Evolutionary conservation across 2,797 vertebrate genomes (phyloP).

Genomic region (Coreius guichenoti): DNA sequence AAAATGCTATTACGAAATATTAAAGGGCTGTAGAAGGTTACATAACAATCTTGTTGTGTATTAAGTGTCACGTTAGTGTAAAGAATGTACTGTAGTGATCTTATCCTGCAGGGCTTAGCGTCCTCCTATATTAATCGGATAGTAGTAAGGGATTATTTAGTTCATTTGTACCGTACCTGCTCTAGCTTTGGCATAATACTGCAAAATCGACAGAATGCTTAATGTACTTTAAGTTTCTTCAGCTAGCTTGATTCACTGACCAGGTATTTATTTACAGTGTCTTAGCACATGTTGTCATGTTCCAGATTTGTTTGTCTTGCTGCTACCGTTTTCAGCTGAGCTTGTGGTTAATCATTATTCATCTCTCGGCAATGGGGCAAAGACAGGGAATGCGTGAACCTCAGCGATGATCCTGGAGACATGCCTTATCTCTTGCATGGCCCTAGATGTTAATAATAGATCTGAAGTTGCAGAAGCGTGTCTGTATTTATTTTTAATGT

Average conservation of each 20-base stretch:
- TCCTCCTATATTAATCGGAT: conserved; percentile 6
- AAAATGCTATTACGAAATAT: neutral
- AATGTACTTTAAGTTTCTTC: neutral
- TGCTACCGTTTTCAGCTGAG: conserved; percentile 24
- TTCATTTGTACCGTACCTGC: neutral
- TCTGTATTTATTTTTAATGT: neutral
- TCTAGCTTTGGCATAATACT: neutral
- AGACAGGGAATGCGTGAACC: conserved; percentile 34
- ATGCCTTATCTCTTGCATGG: neutral
- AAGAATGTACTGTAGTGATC: conserved; percentile 13
- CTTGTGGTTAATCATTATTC: conserved; percentile 59
- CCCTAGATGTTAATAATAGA: neutral
- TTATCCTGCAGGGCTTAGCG: neutral
- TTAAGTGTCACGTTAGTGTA: neutral
- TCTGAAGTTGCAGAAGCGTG: neutral
- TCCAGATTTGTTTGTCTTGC: conserved; percentile 8
- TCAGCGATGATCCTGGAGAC: conserved; percentile 9
- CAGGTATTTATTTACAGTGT: conserved; percentile 7
- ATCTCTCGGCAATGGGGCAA: conserved; percentile 45
- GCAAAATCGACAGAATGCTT: neutral
- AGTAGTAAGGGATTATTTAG: conserved; percentile 11
- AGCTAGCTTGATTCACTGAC: neutral
- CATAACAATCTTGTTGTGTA: neutral
- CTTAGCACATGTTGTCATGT: neutral
- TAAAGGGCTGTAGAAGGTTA: neutral